Percentiles rank a stretch among this genome's conserved stretches.
phyloP scores from a whole-genome alignment of 2,113 vertebrate species.

The Pandion haliaetus region DNA sequence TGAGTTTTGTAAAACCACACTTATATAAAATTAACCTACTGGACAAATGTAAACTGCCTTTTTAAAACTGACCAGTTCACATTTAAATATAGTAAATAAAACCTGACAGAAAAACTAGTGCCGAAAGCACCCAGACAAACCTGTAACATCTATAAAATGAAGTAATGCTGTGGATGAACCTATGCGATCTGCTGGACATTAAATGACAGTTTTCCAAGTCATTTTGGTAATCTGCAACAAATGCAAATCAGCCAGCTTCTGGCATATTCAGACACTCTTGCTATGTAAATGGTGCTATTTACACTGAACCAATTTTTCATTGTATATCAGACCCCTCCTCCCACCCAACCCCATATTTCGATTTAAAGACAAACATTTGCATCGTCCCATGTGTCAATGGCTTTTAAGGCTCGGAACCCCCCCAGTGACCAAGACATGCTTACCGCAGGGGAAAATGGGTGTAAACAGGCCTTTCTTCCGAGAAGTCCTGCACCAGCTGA shows the following conservation, averaged over 20 bases:
- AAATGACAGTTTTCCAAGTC: background rate
- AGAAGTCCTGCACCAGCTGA: background rate
- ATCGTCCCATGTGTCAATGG: background rate
- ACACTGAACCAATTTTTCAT: background rate
- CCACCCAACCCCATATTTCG: background rate
- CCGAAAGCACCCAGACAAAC: background rate
- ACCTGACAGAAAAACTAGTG: background rate
- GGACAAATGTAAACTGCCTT: background rate
- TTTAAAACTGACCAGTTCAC: background rate
- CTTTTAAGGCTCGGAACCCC: background rate
- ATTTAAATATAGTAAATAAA: background rate
- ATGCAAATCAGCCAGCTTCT: background rate
- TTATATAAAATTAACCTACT: background rate
- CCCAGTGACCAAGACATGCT: background rate
- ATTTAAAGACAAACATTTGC: background rate
- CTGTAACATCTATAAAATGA: background rate
- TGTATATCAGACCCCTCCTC: fast-evolving
- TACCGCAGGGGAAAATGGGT: background rate
- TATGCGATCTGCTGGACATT: background rate
- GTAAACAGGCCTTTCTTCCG: background rate
- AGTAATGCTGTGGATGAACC: fast-evolving
- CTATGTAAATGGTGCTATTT: background rate
- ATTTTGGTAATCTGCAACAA: background rate
- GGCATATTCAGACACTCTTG: background rate
- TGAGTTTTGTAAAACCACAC: background rate